Conservation (phyloP, 2,113 vertebrate species). For the Delphinus delphis region DNA sequence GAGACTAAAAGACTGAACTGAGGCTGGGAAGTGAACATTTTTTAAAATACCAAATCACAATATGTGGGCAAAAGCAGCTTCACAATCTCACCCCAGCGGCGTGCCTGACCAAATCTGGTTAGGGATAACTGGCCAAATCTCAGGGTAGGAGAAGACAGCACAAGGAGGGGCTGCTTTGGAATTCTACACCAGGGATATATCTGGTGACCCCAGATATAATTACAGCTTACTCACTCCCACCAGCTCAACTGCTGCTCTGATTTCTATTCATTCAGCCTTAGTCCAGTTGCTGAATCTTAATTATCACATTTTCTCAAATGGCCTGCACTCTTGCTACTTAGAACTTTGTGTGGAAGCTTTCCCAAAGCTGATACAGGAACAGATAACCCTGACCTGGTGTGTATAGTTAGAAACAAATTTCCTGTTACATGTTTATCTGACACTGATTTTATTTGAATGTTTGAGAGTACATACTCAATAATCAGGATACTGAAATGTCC, state of each 20-base stretch:
- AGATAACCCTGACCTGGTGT: conserved; percentile 23
- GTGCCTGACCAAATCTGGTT: neutral
- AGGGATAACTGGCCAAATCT: neutral
- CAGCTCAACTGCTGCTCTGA: neutral
- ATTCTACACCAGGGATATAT: neutral
- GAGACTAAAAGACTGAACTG: neutral
- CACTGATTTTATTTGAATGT: conserved; percentile 27
- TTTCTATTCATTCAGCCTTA: neutral
- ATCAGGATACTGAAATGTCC: neutral
- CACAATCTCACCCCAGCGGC: neutral
- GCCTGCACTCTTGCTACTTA: neutral
- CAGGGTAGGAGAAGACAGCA: neutral
- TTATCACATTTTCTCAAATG: conserved; percentile 20
- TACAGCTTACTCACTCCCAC: neutral
- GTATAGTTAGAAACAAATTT: neutral
- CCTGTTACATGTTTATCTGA: conserved; percentile 48
- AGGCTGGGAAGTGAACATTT: neutral
- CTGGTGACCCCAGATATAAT: neutral
- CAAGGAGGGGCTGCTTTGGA: neutral
- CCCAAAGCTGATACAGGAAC: neutral
- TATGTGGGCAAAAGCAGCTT: neutral
- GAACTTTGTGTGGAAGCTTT: neutral
- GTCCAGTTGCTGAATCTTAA: neutral
- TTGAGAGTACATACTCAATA: neutral
- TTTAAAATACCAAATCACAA: neutral